phyloP scores from a whole-genome alignment of 2,797 vertebrate species.

The Myotis myotis region DNA sequence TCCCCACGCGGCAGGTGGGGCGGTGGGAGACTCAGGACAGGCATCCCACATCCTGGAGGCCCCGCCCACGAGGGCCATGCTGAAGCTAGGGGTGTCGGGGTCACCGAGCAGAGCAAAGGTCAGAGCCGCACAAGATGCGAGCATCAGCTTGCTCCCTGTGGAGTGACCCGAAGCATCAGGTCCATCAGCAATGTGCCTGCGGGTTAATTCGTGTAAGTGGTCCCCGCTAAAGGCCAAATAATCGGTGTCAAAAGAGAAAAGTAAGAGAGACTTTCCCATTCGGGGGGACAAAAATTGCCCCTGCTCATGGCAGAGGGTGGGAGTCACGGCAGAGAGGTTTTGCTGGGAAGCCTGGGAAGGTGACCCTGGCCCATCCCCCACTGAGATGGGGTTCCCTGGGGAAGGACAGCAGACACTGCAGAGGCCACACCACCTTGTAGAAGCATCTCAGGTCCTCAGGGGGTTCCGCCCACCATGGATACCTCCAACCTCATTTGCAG shows the following conservation, averaged over 20 bases:
- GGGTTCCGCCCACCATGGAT: accelerated
- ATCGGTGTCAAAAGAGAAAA: conserved; percentile 54
- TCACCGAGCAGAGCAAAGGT: neutral
- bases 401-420: accelerated
- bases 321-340: neutral
- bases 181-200: neutral
- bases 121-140: neutral
- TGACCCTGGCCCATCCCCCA: neutral
- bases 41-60: accelerated
- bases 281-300: conserved; percentile 31
- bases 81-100: neutral
- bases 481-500: accelerated
- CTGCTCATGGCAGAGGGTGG: neutral
- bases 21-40: neutral
- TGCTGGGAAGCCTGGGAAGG: neutral
- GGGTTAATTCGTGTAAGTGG: conserved; percentile 55
- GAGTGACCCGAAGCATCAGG: neutral
- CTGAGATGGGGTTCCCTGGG: neutral
- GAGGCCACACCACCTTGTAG: neutral
- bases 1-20: neutral
- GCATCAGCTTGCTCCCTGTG: neutral
- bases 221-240: conserved; percentile 23
- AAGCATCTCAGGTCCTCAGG: neutral
- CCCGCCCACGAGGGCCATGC: neutral
- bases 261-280: conserved; percentile 53